These are phyloP conservation scores for Planococcus citri DNA, from an alignment of 1,140 invertebrate genomes.

Conservation along the genomic window DNA sequence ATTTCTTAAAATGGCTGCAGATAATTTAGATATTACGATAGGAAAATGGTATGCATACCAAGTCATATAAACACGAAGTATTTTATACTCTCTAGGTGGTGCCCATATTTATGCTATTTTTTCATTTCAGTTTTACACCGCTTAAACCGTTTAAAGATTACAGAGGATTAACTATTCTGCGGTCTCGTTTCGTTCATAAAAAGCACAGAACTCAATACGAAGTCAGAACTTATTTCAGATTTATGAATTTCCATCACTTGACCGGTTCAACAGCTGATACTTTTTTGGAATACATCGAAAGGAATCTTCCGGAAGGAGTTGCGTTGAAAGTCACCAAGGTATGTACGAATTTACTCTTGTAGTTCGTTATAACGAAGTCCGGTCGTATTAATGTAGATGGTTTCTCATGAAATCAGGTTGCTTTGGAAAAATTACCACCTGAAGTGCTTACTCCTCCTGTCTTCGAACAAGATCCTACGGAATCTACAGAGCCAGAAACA, in stretches of 20 bases:
- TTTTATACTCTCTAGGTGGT: not conserved
- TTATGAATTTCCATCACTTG: slow-evolving; percentile 66
- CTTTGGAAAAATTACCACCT: not conserved
- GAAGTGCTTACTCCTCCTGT: not conserved
- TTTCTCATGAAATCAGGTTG: not conserved
- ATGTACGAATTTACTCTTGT: no score
- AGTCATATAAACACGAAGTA: not conserved
- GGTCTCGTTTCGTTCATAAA: slow-evolving; percentile 82
- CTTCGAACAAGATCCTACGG: no score
- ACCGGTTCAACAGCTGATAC: slow-evolving; percentile 93
- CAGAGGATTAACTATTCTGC: slow-evolving; percentile 53
- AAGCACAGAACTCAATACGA: slow-evolving; percentile 95
- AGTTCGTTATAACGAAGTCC: no score
- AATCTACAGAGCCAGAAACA: no score
- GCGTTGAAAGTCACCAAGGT: slow-evolving; percentile 87
- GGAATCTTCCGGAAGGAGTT: slow-evolving; percentile 95
- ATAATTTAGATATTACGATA: slow-evolving; percentile 61
- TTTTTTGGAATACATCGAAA: slow-evolving; percentile 88
- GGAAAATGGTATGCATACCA: slow-evolving; percentile 49
- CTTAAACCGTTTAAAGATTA: slow-evolving; percentile 59
- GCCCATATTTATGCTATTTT: slow-evolving; percentile 29
- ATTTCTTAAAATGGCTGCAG: slow-evolving; percentile 66
- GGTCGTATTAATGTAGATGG: no score
- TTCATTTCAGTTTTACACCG: slow-evolving; percentile 53
- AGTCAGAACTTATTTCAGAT: slow-evolving; percentile 79